These are phyloP conservation scores for Pandemis cinnamomeana DNA, from an alignment of 2,888 invertebrate genomes.

Conservation along the genomic window DNA sequence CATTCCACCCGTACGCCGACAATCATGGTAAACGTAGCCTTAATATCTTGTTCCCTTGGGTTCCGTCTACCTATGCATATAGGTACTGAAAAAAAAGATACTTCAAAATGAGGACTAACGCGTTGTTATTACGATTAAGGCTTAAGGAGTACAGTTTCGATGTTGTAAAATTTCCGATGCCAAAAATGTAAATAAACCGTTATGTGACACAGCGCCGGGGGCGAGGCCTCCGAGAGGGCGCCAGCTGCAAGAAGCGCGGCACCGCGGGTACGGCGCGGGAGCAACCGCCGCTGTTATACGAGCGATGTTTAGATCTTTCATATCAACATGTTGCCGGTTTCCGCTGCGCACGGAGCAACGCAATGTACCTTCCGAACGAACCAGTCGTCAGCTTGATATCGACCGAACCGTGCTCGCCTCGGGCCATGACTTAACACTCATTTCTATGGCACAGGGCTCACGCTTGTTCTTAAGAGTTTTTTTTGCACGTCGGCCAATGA, in stretches of 20 bases:
- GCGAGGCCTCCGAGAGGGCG: constrained; percentile 22
- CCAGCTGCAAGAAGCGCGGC: constrained; percentile 1
- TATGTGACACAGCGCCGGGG: constrained; percentile 31
- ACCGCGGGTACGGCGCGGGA: constrained; percentile 55
- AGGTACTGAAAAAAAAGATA: not conserved
- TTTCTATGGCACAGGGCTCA: constrained; percentile 72
- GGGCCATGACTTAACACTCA: constrained; percentile 64
- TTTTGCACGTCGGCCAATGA: constrained; percentile 78
- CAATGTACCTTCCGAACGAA: constrained; percentile 44
- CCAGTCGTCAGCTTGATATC: constrained; percentile 57
- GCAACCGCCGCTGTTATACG: constrained; percentile 62
- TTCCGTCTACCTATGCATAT: no score
- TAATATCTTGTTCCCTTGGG: no score
- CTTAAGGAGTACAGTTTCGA: not conserved
- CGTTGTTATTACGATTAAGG: not conserved
- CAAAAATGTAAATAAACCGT: constrained; percentile 23
- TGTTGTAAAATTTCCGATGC: not conserved
- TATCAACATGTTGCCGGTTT: constrained; percentile 38
- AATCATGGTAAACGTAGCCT: no score
- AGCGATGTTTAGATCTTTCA: constrained; percentile 62
- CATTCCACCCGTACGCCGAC: no score
- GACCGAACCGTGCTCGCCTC: constrained; percentile 55
- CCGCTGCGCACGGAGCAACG: constrained; percentile 35
- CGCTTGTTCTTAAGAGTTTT: constrained; percentile 67
- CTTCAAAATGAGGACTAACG: no score